These are phyloP conservation scores for Gymnocephalus cernua DNA, from an alignment of 2,113 vertebrate genomes.

Conservation along the genomic window DNA sequence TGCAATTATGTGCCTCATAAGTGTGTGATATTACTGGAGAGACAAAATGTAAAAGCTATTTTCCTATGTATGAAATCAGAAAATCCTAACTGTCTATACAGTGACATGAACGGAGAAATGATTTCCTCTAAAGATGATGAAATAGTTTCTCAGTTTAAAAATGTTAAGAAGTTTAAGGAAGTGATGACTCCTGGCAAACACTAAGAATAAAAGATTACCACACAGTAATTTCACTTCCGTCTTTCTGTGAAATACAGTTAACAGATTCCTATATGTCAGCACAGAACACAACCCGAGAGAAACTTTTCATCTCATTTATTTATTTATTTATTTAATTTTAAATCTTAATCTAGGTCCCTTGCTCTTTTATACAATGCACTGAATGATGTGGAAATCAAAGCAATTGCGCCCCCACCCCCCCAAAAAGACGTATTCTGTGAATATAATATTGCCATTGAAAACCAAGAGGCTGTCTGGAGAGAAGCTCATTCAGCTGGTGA, in stretches of 20 bases:
- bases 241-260: slow-evolving; percentile 75
- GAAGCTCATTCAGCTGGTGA: slow-evolving; percentile 94
- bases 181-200: slow-evolving; percentile 71
- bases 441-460: slow-evolving; percentile 55
- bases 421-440: slow-evolving; percentile 8
- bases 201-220: slow-evolving; percentile 85
- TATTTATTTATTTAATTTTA: not conserved
- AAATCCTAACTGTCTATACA: not conserved
- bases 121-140: slow-evolving; percentile 59
- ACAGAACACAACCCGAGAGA: slow-evolving; percentile 40
- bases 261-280: slow-evolving; percentile 72
- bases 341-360: slow-evolving; percentile 15
- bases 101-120: slow-evolving; percentile 7
- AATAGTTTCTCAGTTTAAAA: slow-evolving; percentile 61
- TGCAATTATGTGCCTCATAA: slow-evolving; percentile 33
- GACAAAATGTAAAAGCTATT: not conserved
- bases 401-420: not conserved
- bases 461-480: slow-evolving; percentile 82
- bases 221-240: slow-evolving; percentile 85
- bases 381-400: slow-evolving; percentile 29
- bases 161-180: slow-evolving; percentile 78
- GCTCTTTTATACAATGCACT: not conserved
- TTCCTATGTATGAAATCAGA: not conserved
- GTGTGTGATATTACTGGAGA: slow-evolving; percentile 12
- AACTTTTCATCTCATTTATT: slow-evolving; percentile 6